Base-by-base conservation (phyloP, 2,797 vertebrate genomes). In the Ptychobarbus kaznakovi region DNA sequence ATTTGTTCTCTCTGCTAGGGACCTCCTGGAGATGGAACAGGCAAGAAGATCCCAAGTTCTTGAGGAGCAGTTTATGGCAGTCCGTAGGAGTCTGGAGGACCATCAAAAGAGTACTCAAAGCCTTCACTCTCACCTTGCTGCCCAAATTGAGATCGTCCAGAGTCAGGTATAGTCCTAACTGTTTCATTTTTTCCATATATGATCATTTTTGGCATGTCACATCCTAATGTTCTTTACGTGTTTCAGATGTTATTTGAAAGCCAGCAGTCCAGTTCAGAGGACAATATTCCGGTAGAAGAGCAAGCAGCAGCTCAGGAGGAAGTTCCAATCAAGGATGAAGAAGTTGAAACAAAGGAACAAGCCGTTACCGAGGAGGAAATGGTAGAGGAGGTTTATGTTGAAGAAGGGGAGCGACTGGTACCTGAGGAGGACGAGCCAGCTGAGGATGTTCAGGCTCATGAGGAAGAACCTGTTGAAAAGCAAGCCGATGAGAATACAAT, bases 81-180 rank as follows among this genome's bases (percentile, higher is more conserved):
- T 93, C 32, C 87, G 80, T 56, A 84, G n/a, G 69, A 90, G 81
- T 77, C 83, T 93, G 70, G 81, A 91, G 76, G 92, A 93, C 76
- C 90, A 90, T 80, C 90, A 91, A 72, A 74, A 63, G 68, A 89
- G 86, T n/a, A 87, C 83, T 46, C 79, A 90, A 49, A 82, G 4
- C 3, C 85, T 91, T 75, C 90, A 91, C 81, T 84, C 87, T 28
- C 86, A 89, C 68, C 70, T 92, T 42, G 86, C 87, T 80, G 75
- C 89, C 46, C 86, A 90, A 28, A 56, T 90, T 11, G 69, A 90
- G 61, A 87, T 82, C 3, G 77, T 92, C 40, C 88, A 91, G 70
- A 89, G 20, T 35, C 86, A 89, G 80, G 87, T 88, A 86, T 28
- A 77, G 35, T 32, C 38, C 5, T 32, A 13, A 8, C 18, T 35